Evolutionary conservation across 2,888 invertebrate genomes (phyloP).

Genomic region (Melinaea marsaeus): DNA sequence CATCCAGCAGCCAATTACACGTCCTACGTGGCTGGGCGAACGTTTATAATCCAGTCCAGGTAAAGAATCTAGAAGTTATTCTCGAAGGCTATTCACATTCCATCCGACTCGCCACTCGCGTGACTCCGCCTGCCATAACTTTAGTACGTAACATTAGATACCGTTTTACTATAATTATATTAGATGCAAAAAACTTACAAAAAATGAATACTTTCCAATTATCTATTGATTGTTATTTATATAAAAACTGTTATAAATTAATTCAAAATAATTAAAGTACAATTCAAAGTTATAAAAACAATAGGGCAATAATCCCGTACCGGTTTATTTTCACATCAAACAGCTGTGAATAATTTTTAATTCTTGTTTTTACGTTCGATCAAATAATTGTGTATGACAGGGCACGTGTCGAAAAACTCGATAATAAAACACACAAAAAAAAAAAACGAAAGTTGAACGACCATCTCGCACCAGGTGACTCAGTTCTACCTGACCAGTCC

Average conservation of each 20-base stretch:
- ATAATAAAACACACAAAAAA: constrained; percentile 67
- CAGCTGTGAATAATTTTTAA: constrained; percentile 10
- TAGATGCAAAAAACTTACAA: neutral
- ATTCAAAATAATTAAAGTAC: neutral
- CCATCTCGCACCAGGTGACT: constrained; percentile 60
- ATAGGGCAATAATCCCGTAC: constrained; percentile 3
- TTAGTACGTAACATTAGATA: constrained; percentile 6
- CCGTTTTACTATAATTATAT: neutral
- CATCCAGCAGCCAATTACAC: neutral
- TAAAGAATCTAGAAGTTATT: constrained; percentile 17
- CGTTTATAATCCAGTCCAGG: constrained; percentile 20
- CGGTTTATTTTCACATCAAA: constrained; percentile 3
- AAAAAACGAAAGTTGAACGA: constrained; percentile 72
- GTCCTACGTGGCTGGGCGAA: neutral
- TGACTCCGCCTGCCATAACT: constrained; percentile 22
- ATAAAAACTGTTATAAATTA: neutral
- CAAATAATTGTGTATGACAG: constrained; percentile 35
- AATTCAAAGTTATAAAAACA: constrained; percentile 2
- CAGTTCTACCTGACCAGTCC: constrained; percentile 60
- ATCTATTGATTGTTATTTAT: too few species aligned
- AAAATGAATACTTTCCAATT: neutral
- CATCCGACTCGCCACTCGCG: constrained; percentile 24
- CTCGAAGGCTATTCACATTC: constrained; percentile 33
- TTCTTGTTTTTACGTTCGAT: constrained; percentile 17
- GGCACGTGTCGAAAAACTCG: constrained; percentile 51